Evolutionary conservation across 2,797 vertebrate genomes (phyloP), one percentile per base, ranked within the genome.

Genomic region (Scomberomorus guttatus): DNA sequence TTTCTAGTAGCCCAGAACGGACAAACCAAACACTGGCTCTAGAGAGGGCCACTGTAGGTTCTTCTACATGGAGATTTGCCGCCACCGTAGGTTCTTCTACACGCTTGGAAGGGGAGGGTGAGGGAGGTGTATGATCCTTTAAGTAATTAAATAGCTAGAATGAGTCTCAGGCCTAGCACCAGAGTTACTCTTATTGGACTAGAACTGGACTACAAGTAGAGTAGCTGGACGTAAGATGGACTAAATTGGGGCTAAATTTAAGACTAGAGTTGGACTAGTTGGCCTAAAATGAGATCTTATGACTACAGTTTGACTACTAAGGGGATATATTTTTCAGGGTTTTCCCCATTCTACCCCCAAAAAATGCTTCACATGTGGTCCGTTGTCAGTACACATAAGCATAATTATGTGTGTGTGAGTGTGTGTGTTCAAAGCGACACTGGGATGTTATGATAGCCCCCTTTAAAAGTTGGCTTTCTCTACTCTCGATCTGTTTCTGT

Each of bases 361-460:
- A 60, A 77, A 69, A 61, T 46, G 60, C 32, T 57, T 85, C 24
- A 71, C 73, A 74, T 80, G 80, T 68, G 63, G 74, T 63, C 52
- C 1, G 2, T 58, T 81, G 80, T 60, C 75, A 81, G 81, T 75
- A 55, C 61, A 73, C 61, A 69, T 67, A 34, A 44, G 55, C 20
- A 58, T 68, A 76, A 80, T 77, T 74, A 67, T 75, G 59, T 65
- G 25, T 75, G 58, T 73, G 52, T 52, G 51, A 34, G 44, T 11
- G 32, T 64, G n/a, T 68, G 77, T 79, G 75, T 73, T 70, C 55
- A 60, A 64, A 75, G 72, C 14, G 24, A 83, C 77, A 74, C 52
- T 8, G 42, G 39, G 72, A 84, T 87, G 75, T 86, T 89, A 72
- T 84, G 79, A 83, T 82, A 84, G 73, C 69, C 76, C 46, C 57